These are phyloP conservation scores for Gallirallus australis DNA, from an alignment of 2,797 vertebrate genomes.

Conservation along the genomic window DNA sequence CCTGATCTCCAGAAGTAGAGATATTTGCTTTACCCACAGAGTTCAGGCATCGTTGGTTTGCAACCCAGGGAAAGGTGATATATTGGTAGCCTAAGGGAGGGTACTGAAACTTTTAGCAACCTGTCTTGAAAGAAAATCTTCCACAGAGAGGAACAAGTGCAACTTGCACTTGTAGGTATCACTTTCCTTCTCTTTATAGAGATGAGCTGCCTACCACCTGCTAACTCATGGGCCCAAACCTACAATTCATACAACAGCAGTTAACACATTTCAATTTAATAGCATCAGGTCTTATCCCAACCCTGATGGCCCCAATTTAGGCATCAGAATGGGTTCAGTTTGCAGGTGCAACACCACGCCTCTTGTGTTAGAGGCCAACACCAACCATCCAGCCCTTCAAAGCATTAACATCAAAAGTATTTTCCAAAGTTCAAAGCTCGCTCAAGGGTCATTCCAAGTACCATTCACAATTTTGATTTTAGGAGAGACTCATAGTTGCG, in stretches of 20 bases:
- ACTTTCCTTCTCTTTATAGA: neutral
- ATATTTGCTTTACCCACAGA: neutral
- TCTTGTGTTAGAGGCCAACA: neutral
- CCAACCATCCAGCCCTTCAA: neutral
- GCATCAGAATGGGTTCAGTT: neutral
- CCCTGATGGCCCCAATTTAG: neutral
- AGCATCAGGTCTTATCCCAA: neutral
- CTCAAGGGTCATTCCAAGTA: neutral
- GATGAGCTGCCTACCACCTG: neutral
- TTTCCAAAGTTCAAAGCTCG: slow-evolving; percentile 55
- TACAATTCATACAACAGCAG: neutral
- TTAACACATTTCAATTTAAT: neutral
- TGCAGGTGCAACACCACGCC: neutral
- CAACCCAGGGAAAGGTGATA: neutral
- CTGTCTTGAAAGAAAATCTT: neutral
- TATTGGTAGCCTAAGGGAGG: neutral
- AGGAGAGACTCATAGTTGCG: neutral
- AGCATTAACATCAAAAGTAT: neutral
- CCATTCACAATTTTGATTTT: slow-evolving; percentile 21
- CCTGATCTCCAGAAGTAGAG: neutral
- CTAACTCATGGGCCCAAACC: neutral
- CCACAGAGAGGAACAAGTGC: neutral
- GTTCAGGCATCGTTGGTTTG: neutral
- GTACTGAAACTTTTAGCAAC: neutral
- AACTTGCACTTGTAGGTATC: neutral